A percentile compares a stretch with the other conserved stretches of the same genome.
phyloP scores from a whole-genome alignment of 2,797 vertebrate species.

The Morelia viridis region DNA sequence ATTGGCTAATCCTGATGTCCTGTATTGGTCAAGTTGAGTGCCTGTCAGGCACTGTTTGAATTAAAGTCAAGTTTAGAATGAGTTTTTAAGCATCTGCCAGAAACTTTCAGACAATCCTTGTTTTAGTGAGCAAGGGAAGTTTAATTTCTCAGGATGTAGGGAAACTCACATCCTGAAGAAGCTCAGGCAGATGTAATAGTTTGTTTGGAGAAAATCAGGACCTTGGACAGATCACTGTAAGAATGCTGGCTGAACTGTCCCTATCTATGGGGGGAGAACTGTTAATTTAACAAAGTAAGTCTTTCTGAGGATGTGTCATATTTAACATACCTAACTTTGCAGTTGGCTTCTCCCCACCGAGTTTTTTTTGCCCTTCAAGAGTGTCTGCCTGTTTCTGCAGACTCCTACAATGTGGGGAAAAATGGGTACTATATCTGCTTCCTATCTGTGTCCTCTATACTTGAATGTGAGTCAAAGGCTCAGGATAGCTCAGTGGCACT shows the following conservation, averaged over 20 bases:
- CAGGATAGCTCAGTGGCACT: not conserved
- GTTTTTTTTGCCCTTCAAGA: too few species aligned
- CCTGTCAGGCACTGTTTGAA: not conserved
- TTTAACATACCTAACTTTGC: too few species aligned
- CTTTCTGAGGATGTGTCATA: not conserved
- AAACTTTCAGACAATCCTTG: not conserved
- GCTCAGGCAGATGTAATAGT: too few species aligned
- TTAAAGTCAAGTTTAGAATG: not conserved
- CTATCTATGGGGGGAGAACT: not conserved
- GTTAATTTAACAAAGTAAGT: not conserved
- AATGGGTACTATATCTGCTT: not conserved
- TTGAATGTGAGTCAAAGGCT: not conserved
- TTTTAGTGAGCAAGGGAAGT: not conserved
- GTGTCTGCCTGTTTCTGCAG: too few species aligned
- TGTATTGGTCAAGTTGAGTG: not conserved
- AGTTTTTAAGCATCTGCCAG: not conserved
- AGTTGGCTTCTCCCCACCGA: too few species aligned
- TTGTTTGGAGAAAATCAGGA: not conserved
- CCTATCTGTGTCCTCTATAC: not conserved
- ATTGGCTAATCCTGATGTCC: not conserved
- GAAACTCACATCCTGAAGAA: not conserved
- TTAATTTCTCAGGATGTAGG: not conserved
- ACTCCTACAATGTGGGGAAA: too few species aligned
- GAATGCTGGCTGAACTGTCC: not conserved
- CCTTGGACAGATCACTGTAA: not conserved